A percentile compares a stretch with the other conserved stretches of the same genome.
phyloP scores from a whole-genome alignment of 2,113 vertebrate species.

The Oncorhynchus mykiss region DNA sequence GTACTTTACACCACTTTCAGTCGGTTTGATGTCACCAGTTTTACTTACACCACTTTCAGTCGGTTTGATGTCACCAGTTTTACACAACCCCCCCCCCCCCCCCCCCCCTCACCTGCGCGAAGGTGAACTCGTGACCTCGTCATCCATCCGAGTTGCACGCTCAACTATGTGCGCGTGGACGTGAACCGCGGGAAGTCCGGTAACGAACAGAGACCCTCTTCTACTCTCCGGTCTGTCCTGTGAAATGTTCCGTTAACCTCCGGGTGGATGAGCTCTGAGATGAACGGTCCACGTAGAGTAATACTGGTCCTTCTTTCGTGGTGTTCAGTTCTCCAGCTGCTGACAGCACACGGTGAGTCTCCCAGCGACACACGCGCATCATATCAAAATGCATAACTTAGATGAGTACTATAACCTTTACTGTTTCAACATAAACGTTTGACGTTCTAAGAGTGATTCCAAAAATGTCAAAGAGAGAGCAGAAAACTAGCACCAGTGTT shows the following conservation, averaged over 20 bases:
- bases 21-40: too few species aligned
- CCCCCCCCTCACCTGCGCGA: slow-evolving; percentile 23
- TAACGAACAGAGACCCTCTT: not conserved
- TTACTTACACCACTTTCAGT: too few species aligned
- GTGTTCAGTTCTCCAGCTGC: slow-evolving; percentile 83
- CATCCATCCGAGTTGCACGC: slow-evolving; percentile 26
- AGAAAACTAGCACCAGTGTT: too few species aligned
- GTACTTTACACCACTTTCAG: too few species aligned
- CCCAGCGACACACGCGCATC: not conserved
- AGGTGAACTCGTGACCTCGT: slow-evolving; percentile 44
- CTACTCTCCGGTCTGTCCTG: slow-evolving; percentile 2
- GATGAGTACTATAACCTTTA: too few species aligned
- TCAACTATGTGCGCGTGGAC: slow-evolving; percentile 22
- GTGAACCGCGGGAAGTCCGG: not conserved
- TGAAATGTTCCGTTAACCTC: slow-evolving; percentile 83
- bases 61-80: too few species aligned
- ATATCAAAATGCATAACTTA: not conserved
- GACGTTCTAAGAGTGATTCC: too few species aligned
- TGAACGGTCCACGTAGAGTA: slow-evolving; percentile 88
- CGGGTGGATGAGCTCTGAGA: slow-evolving; percentile 83
- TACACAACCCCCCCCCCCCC: too few species aligned
- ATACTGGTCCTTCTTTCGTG: slow-evolving; percentile 87
- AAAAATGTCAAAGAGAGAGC: too few species aligned
- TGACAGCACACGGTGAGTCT: slow-evolving; percentile 86
- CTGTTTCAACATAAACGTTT: too few species aligned